A percentile compares a stretch with the other conserved stretches of the same genome.
phyloP scores from a whole-genome alignment of 2,113 vertebrate genomes.

The Psephotus haematonotus region DNA sequence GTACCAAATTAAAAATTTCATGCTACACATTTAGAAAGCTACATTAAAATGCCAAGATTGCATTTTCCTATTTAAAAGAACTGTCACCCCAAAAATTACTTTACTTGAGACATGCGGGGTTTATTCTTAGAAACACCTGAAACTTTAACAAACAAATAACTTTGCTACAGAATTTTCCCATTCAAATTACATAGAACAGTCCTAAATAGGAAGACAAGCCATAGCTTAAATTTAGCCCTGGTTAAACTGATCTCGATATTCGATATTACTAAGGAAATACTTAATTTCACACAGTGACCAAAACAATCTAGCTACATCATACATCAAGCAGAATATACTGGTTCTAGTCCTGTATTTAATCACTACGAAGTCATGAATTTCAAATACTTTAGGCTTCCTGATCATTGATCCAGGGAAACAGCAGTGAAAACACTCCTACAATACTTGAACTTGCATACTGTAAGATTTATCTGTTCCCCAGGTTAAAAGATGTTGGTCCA shows the following conservation, averaged over 20 bases:
- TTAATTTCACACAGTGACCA: background rate
- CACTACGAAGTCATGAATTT: background rate
- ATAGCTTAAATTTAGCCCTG: background rate
- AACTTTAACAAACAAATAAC: background rate
- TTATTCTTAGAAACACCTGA: background rate
- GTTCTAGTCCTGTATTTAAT: background rate
- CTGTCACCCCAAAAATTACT: background rate
- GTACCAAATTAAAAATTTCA: background rate
- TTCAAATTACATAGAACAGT: background rate
- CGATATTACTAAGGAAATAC: background rate
- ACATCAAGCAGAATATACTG: background rate
- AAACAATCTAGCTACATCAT: background rate
- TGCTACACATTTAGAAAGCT: background rate
- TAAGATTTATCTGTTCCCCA: background rate
- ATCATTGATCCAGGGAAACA: background rate
- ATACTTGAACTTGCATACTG: background rate
- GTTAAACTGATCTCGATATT: background rate
- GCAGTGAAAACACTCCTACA: background rate
- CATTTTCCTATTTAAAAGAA: background rate
- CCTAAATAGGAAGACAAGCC: background rate
- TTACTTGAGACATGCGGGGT: background rate
- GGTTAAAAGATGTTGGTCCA: background rate
- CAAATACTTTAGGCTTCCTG: background rate
- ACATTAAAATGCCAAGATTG: background rate
- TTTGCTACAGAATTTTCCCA: background rate